Evolutionary conservation across 2,797 vertebrate species (phyloP).

Genomic region (Scolopax bukidnonensis): DNA sequence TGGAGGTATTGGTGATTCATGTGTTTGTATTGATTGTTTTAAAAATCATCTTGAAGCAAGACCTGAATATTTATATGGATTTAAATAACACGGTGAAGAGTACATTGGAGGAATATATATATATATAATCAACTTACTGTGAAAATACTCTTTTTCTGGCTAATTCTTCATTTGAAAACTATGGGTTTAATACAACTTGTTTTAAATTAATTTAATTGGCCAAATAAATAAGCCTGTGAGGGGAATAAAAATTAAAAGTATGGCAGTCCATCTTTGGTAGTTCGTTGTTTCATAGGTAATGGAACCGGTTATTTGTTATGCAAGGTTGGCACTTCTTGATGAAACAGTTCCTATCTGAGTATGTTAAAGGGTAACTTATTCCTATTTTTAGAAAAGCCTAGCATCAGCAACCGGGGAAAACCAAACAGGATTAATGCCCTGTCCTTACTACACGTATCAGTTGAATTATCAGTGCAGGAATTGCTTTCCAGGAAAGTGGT

Average conservation of each 20-base stretch:
- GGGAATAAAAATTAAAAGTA: not conserved
- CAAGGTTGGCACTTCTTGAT: not conserved
- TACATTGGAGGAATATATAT: not conserved
- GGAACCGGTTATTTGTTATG: not conserved
- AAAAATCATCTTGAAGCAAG: not conserved
- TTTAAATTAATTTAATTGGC: not conserved
- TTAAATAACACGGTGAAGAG: not conserved
- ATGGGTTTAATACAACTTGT: not conserved
- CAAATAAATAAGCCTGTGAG: not conserved
- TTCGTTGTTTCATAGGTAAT: not conserved
- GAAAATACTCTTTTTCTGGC: not conserved
- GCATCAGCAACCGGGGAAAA: not conserved
- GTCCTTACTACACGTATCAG: not conserved
- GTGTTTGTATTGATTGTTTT: not conserved
- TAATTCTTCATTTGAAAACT: not conserved
- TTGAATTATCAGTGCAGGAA: not conserved
- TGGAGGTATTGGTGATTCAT: slow-evolving; percentile 57
- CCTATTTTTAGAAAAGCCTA: not conserved
- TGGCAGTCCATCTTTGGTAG: not conserved
- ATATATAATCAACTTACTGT: not conserved
- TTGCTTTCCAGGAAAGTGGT: not conserved
- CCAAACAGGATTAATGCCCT: not conserved
- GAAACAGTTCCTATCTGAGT: not conserved
- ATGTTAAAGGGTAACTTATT: not conserved
- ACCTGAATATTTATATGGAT: not conserved